Base-by-base conservation (phyloP, 2,797 vertebrate species). In the Chrysolophus pictus region DNA sequence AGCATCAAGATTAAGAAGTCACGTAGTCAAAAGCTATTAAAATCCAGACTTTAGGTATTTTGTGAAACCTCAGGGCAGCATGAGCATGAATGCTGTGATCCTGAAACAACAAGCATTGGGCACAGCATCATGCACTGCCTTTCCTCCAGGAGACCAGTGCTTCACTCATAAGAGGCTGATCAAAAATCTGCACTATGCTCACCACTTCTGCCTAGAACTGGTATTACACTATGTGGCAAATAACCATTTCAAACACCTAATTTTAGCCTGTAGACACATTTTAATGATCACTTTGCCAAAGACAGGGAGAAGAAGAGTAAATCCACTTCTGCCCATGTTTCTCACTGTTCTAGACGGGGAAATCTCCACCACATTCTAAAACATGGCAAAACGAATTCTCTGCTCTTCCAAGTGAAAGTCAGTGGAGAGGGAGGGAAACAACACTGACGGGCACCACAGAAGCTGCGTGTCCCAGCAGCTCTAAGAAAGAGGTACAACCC, bases 391-490 rank as follows among this genome's bases (percentile, higher is more conserved):
- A 80, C 18, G 29, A n/a, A 14, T 70, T 31, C 24, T 59, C 47
- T 49, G 22, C n/a, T 59, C 31, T 82, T 62, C 46, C 42, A 33
- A 37, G 67, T 0, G 2, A 49, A 76, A 37, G 29, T 29, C 0
- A 1, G 12, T 46, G 65, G 33, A 69, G 19, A 49, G 24, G 35
- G 29, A 76, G 9, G 1, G 28, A 56, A 42, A 0, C 2, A 31
- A 14, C 59, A 8, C n/a, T 4, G 49, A 78, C 31, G 17, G 29
- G 17, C 14, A 21, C 0, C 0, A 1, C 51, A 35, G 73, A 37
- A 37, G 10, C 28, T 3, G 3, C 22, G 21, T 3, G 55, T 60
- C 33, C 78, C 68, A 46, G 56, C 7, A 41, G 0, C 53, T 47
- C 10, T 14, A 51, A 76, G 62, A 47, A 77, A 16, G 35, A 64